These are phyloP conservation scores for Rhynchonycteris naso DNA, from an alignment of 2,797 vertebrate species.

Conservation along the genomic window DNA sequence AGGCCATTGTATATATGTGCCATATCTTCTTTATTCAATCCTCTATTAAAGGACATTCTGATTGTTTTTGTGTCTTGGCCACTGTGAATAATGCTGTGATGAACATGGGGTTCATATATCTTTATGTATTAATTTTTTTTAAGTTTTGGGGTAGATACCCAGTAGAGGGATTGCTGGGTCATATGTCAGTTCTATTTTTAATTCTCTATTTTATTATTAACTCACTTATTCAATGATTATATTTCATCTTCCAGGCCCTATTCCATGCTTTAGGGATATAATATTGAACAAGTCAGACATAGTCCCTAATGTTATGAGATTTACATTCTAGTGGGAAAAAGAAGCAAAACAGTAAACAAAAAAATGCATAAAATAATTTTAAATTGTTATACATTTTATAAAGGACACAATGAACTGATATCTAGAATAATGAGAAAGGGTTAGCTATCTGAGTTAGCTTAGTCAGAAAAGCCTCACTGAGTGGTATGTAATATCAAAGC, in stretches of 20 bases:
- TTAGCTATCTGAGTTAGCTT: neutral
- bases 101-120: no score
- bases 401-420: neutral
- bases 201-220: neutral
- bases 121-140: no score
- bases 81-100: no score
- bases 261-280: neutral
- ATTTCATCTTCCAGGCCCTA: constrained; percentile 23
- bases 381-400: neutral
- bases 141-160: no score
- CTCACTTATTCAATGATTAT: neutral
- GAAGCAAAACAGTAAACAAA: neutral
- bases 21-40: no score
- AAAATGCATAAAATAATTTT: neutral
- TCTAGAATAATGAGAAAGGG: neutral
- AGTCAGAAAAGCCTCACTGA: neutral
- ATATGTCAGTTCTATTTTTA: no score
- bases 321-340: neutral
- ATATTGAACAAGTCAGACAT: neutral
- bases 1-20: no score
- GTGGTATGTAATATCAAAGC: neutral
- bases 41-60: no score
- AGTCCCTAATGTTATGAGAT: neutral
- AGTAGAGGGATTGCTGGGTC: no score
- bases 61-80: no score